These are phyloP conservation scores for Pyxicephalus adspersus DNA, from an alignment of 2,113 vertebrate species.

Conservation along the genomic window DNA sequence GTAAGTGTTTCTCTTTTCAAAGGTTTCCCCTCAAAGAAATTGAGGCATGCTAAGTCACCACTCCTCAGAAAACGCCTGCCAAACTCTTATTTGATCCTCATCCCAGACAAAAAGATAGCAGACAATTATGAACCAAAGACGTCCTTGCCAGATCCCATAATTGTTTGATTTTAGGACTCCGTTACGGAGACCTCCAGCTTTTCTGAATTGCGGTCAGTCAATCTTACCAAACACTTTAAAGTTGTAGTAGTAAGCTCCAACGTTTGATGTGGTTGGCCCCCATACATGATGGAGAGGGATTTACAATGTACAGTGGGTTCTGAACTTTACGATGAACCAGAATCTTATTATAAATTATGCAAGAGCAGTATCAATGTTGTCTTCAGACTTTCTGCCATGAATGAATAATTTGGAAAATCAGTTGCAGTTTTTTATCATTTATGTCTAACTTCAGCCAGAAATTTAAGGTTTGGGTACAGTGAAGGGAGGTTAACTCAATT, in stretches of 20 bases:
- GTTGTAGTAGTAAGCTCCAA: constrained; percentile 40
- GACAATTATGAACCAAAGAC: constrained; percentile 48
- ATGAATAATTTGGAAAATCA: no score
- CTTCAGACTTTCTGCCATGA: no score
- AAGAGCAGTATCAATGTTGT: neutral
- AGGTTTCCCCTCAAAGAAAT: constrained; percentile 30
- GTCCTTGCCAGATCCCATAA: constrained; percentile 45
- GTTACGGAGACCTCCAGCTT: constrained; percentile 47
- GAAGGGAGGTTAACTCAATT: no score
- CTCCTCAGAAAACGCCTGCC: constrained; percentile 7
- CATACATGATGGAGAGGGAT: constrained; percentile 6
- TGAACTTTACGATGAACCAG: neutral
- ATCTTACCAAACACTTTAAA: constrained; percentile 43
- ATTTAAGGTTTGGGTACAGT: no score
- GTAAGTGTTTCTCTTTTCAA: constrained; percentile 8
- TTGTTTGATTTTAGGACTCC: constrained; percentile 45
- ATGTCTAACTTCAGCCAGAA: no score
- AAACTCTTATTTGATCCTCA: constrained; percentile 52
- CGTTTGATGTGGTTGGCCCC: constrained; percentile 42
- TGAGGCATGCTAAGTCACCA: constrained; percentile 27
- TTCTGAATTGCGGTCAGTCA: constrained; percentile 37
- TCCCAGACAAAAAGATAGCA: constrained; percentile 55
- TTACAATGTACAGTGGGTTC: constrained; percentile 14
- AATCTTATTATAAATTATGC: neutral
- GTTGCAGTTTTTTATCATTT: no score